Evolutionary conservation across 2,888 invertebrate genomes (phyloP), one percentile per base, ranked within the genome.

Genomic region (Polydrusus pterygomalis): DNA sequence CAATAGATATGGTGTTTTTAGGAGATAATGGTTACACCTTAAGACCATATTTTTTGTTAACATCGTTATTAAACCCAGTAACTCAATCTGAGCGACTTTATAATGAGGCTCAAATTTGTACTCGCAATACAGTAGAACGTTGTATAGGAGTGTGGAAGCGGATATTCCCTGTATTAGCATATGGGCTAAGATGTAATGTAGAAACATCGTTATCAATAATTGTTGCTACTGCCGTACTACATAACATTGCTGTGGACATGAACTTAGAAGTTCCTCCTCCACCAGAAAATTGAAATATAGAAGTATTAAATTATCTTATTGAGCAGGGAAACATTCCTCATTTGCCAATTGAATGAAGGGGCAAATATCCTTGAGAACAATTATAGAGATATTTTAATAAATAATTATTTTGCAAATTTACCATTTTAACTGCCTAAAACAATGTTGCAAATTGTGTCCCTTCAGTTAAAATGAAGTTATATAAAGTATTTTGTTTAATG

Each of bases 71-170:
- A 34, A 75, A 77, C 67, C 73, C 73, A 11, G 49, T 38, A 68
- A 73, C 68, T 20, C 49, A 64, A 63, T 30, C 62, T 20, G 25
- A 77, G 58, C 72, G 56, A 56, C 60, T 78, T 20, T 76, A 76
- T 54, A 78, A 78, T 68, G 76, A 78, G 34, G 47, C 76, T 25
- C 71, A 71, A 11, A 77, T 77, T 43, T 25, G 71, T 54, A 75
- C 71, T 25, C 30, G 77, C 38, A 77, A 34, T 77, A 45, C 30
- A 17, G 58, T 78, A 18, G 78, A 78, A 69, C 30, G 73, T 30
- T 77, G 77, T 51, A 80, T 79, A 79, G 80, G 54, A 75, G 77
- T 60, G 79, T 79, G 79, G 79, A 81, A 81, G 68, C 65, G 80
- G 60, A 45, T 79, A 70, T 81, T 82, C 77, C 82, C 82, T 15